These are phyloP conservation scores for Ephestia elutella DNA, from an alignment of 1,140 invertebrate genomes.

Conservation along the genomic window DNA sequence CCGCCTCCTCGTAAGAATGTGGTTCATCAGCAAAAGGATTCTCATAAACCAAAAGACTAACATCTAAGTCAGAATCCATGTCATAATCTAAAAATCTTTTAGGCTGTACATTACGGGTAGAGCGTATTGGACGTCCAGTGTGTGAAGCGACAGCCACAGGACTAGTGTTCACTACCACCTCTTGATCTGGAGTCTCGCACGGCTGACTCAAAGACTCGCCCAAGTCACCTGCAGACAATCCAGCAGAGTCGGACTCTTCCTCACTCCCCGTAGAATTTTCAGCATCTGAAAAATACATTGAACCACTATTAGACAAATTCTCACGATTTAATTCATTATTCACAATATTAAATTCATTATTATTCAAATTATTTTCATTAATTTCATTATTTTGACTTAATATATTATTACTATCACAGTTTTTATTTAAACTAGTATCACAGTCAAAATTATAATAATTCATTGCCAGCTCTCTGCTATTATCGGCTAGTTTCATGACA, in stretches of 20 bases:
- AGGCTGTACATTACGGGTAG: not conserved
- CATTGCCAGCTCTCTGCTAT: not conserved
- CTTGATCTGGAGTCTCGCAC: too few species aligned
- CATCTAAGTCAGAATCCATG: not conserved
- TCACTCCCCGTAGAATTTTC: not conserved
- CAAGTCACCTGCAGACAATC: too few species aligned
- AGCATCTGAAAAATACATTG: not conserved
- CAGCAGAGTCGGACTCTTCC: not conserved
- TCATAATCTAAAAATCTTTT: constrained; percentile 2
- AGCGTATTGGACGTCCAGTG: too few species aligned
- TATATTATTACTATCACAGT: not conserved
- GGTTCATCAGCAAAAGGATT: not conserved
- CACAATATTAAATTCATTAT: not conserved
- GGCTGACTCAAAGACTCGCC: too few species aligned
- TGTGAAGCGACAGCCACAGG: not conserved
- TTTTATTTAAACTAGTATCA: not conserved
- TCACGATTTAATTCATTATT: not conserved
- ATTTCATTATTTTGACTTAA: not conserved
- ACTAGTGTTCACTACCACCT: not conserved
- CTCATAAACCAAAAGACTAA: too few species aligned
- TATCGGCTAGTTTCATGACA: not conserved
- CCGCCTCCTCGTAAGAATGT: not conserved
- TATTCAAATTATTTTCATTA: not conserved
- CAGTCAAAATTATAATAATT: too few species aligned
- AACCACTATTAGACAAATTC: not conserved